Percentiles rank a stretch among this genome's conserved stretches.
These are phyloP conservation scores for Lasioglossum pauxillum DNA, from an alignment of 2,888 invertebrate genomes.

Conservation along the genomic window DNA sequence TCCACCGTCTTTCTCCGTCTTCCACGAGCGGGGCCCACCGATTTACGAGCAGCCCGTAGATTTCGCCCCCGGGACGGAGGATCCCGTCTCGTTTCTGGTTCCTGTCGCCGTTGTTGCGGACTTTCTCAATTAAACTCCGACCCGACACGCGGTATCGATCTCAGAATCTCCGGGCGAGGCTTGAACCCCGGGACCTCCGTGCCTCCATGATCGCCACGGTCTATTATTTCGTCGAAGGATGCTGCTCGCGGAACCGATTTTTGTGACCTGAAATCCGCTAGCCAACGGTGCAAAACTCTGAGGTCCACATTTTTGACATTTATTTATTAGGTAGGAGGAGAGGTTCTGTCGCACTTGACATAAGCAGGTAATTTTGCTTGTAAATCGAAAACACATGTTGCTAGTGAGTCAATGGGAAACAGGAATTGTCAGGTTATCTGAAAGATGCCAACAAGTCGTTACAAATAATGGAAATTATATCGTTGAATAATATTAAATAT, in stretches of 20 bases:
- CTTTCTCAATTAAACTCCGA: conserved; percentile 36
- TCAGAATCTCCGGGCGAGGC: conserved; percentile 1
- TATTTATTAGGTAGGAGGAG: too few species aligned
- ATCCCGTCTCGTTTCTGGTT: conserved; percentile 49
- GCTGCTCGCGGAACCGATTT: background rate
- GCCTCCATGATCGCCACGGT: conserved; percentile 10
- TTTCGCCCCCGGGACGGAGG: conserved; percentile 60
- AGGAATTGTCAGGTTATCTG: too few species aligned
- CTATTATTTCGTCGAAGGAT: background rate
- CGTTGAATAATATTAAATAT: too few species aligned
- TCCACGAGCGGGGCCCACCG: conserved; percentile 62
- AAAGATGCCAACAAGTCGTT: too few species aligned
- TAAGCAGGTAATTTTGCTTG: too few species aligned
- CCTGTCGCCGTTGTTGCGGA: conserved; percentile 25
- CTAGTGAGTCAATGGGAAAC: too few species aligned
- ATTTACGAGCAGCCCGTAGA: conserved; percentile 79
- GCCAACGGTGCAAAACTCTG: background rate
- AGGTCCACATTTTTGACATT: too few species aligned
- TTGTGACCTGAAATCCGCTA: background rate
- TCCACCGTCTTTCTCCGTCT: conserved; percentile 10
- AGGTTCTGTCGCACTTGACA: too few species aligned
- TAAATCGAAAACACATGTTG: too few species aligned
- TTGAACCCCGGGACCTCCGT: conserved; percentile 6
- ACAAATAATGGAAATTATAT: too few species aligned
- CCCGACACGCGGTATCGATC: conserved; percentile 30